phyloP scores from a whole-genome alignment of 2,888 invertebrate species.

The Hydroisotoma schaefferi region DNA sequence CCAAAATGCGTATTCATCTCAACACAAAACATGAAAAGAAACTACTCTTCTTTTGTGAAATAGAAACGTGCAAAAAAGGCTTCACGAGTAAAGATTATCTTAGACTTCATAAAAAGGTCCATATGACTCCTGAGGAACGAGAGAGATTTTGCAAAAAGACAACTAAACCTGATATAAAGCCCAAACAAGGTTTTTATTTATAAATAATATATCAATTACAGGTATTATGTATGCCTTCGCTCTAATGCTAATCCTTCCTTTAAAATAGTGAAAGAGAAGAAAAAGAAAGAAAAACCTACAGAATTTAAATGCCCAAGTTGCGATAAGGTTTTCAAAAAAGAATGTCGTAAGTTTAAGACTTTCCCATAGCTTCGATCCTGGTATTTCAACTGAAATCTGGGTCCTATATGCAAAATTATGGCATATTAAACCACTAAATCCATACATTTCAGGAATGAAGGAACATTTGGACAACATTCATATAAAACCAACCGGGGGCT shows the following conservation, averaged over 20 bases:
- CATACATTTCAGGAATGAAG: neutral
- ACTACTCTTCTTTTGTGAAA: neutral
- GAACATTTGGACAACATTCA: neutral
- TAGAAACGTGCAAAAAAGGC: neutral
- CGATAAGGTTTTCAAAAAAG: too few relatives aligned
- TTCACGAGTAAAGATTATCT: constrained; percentile 3
- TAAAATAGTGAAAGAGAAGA: neutral
- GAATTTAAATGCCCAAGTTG: too few relatives aligned
- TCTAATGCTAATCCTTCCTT: neutral
- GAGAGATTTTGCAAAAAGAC: neutral
- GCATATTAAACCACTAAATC: too few relatives aligned
- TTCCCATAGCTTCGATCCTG: too few relatives aligned
- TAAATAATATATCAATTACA: neutral
- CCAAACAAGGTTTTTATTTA: neutral
- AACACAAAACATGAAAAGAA: constrained; percentile 1
- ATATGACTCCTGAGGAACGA: neutral
- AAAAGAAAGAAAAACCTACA: neutral
- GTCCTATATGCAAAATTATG: too few relatives aligned
- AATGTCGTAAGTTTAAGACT: too few relatives aligned
- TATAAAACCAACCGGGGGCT: neutral
- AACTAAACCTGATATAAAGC: neutral
- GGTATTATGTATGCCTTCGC: neutral
- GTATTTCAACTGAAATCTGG: too few relatives aligned
- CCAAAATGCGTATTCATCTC: neutral
- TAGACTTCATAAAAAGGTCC: neutral